A percentile compares a stretch with the other conserved stretches of the same genome.
Conservation (phyloP, 2,797 vertebrate genomes). For the Paguma larvata region DNA sequence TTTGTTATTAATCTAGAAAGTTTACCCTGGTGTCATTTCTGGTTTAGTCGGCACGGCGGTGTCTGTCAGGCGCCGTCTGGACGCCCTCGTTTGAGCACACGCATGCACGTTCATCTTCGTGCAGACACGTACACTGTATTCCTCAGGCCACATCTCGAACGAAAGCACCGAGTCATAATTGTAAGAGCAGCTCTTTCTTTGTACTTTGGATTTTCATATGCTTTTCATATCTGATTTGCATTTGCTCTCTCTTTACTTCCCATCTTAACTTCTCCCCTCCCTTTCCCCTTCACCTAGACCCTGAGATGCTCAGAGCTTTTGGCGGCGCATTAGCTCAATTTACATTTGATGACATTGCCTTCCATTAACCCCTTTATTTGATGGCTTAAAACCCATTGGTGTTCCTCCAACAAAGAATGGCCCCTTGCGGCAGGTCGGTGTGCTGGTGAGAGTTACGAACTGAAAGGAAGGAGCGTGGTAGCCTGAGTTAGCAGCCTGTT, state of each 20-base stretch:
- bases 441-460: background rate
- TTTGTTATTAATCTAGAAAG: background rate
- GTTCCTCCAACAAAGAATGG: background rate
- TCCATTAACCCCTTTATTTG: background rate
- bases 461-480: background rate
- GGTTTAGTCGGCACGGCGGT: background rate
- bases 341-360: background rate
- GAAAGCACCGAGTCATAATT: background rate
- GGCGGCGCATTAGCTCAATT: background rate
- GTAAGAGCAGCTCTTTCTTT: background rate
- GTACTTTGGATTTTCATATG: background rate
- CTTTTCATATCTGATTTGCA: constrained; percentile 39
- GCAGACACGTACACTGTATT: background rate
- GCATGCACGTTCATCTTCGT: background rate
- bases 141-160: background rate
- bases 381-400: background rate
- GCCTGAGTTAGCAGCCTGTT: background rate
- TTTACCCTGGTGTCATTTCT: background rate
- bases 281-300: background rate
- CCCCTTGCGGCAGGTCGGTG: background rate
- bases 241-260: background rate
- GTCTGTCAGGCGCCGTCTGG: background rate
- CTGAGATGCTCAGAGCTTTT: background rate
- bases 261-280: background rate
- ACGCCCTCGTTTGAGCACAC: background rate